Evolutionary conservation across 2,888 invertebrate genomes (phyloP).

Genomic region (Apotomis turbidana): DNA sequence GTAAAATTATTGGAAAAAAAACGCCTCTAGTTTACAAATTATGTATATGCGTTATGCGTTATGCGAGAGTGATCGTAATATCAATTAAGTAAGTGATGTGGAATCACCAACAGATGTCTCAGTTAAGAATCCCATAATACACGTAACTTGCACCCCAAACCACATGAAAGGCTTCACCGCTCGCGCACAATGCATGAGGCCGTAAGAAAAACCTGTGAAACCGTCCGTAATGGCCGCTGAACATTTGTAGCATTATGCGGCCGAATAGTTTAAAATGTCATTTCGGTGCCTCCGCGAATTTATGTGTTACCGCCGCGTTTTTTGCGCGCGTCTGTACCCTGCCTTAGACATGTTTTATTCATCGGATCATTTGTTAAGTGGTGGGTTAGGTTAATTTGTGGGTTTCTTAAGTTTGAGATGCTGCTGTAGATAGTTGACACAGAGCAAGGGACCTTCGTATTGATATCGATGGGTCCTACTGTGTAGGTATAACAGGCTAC

Average conservation of each 20-base stretch:
- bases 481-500: too few species aligned
- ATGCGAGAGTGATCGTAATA: too few species aligned
- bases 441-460: too few species aligned
- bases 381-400: slow-evolving; percentile 34
- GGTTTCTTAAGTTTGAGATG: slow-evolving; percentile 6
- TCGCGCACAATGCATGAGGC: slow-evolving; percentile 58
- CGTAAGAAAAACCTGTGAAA: slow-evolving; percentile 41
- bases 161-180: slow-evolving; percentile 66
- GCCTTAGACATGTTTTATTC: slow-evolving; percentile 38
- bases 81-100: too few species aligned
- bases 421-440: slow-evolving; percentile 32
- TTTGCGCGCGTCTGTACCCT: slow-evolving; percentile 30
- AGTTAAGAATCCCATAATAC: slow-evolving; percentile 4
- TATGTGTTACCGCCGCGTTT: slow-evolving; percentile 27
- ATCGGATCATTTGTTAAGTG: slow-evolving; percentile 34
- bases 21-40: too few species aligned
- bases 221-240: slow-evolving; percentile 37
- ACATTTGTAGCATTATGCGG: slow-evolving; percentile 42
- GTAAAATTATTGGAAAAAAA: too few species aligned
- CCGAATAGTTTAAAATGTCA: slow-evolving; percentile 42
- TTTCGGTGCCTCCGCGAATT: slow-evolving; percentile 35
- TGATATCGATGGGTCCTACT: too few species aligned
- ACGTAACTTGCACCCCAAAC: slow-evolving; percentile 47
- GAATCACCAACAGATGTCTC: too few species aligned
- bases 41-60: too few species aligned